Evolutionary conservation across 2,888 invertebrate species (phyloP).

Genomic region (Conistra vaccinii): DNA sequence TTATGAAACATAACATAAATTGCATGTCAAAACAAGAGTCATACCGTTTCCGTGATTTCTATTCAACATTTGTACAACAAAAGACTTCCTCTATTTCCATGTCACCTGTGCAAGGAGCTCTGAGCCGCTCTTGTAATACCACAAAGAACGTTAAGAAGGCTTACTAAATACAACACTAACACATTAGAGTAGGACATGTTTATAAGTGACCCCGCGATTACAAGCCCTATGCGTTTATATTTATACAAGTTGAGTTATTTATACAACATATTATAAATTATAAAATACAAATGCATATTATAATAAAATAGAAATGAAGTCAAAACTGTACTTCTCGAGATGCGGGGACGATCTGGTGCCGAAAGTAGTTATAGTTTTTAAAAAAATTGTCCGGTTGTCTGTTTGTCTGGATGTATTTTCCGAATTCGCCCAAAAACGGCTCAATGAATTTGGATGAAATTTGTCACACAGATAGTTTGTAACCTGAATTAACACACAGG

Average conservation of each 20-base stretch:
- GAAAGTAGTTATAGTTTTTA: no score
- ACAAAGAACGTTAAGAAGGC: constrained; percentile 15
- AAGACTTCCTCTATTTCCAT: constrained; percentile 55
- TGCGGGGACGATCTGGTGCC: no score
- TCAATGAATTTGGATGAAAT: no score
- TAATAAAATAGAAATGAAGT: no score
- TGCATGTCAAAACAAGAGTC: constrained; percentile 32
- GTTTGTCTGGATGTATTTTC: no score
- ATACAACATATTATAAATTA: no score
- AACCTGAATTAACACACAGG: no score
- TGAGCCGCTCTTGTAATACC: constrained; percentile 19
- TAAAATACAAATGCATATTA: no score
- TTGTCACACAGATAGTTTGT: no score
- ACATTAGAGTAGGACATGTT: not conserved
- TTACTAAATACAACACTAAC: not conserved
- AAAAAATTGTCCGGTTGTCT: no score
- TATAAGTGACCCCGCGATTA: not conserved
- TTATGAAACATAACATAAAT: constrained; percentile 19
- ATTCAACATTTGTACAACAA: constrained; percentile 46
- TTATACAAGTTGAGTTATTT: not conserved
- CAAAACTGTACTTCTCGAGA: no score
- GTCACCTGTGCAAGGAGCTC: constrained; percentile 54
- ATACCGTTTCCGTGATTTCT: constrained; percentile 30
- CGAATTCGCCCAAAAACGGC: no score
- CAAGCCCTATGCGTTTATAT: not conserved